Conservation (phyloP, 2,888 invertebrate species). For the Ichneumon xanthorius region DNA sequence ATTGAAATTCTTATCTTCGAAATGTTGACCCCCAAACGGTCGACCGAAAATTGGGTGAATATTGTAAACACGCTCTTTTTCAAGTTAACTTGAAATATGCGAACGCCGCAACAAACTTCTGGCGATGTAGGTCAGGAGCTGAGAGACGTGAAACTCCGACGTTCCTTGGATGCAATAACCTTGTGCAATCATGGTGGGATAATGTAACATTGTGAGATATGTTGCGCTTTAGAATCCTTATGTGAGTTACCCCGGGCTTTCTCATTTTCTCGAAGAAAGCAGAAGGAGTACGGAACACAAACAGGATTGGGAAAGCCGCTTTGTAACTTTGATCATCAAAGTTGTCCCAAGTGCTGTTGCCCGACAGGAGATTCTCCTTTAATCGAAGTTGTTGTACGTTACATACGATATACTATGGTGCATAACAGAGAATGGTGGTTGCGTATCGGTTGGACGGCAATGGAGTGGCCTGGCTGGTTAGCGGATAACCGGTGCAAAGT, state of each 20-base stretch:
- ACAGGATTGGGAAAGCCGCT: conserved; percentile 32
- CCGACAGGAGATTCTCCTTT: conserved; percentile 64
- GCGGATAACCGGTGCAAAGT: conserved; percentile 38
- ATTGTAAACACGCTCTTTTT: neutral
- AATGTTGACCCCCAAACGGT: neutral
- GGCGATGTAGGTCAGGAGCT: neutral
- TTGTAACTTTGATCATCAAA: conserved; percentile 67
- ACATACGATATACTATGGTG: conserved; percentile 45
- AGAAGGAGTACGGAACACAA: conserved; percentile 8
- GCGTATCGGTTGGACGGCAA: conserved; percentile 39
- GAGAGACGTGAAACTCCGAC: neutral
- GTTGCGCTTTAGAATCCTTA: neutral
- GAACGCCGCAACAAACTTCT: neutral
- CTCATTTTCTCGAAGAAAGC: conserved; percentile 31
- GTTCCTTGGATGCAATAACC: neutral
- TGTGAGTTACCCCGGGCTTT: conserved; percentile 16
- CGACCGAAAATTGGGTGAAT: neutral
- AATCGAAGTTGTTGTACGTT: conserved; percentile 64
- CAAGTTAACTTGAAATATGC: neutral
- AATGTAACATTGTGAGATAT: conserved; percentile 31
- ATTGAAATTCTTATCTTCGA: neutral
- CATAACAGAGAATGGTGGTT: conserved; percentile 53
- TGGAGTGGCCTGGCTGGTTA: conserved; percentile 36
- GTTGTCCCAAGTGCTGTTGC: conserved; percentile 67
- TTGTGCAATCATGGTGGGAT: conserved; percentile 27